Evolutionary conservation across 2,888 invertebrate genomes (phyloP).

Genomic region (Leucophenga montana): DNA sequence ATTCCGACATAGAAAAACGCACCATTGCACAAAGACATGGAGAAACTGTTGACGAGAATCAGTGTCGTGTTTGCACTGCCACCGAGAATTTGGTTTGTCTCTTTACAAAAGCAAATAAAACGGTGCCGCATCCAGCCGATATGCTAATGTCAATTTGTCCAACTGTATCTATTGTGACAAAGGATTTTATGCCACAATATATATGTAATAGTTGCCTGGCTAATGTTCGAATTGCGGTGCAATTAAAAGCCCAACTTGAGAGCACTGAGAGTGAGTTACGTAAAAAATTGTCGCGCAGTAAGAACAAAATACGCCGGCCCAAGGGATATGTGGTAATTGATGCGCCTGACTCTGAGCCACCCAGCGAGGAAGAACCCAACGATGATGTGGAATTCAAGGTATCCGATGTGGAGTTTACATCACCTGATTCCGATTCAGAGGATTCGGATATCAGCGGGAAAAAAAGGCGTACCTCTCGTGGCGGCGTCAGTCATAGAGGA

Average conservation of each 20-base stretch:
- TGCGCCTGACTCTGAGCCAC: conserved; percentile 68
- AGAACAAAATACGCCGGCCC: conserved; percentile 69
- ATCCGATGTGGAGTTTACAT: conserved; percentile 66
- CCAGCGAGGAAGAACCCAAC: conserved; percentile 63
- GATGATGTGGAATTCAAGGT: conserved; percentile 72
- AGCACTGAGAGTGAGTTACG: conserved; percentile 71
- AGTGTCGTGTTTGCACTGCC: conserved; percentile 71
- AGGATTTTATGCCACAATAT: conserved; percentile 73
- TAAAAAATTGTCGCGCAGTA: conserved; percentile 70
- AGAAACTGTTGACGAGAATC: conserved; percentile 65
- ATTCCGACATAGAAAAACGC: conserved; percentile 38
- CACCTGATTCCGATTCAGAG: conserved; percentile 64
- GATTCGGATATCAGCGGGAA: conserved; percentile 63
- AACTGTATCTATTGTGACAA: conserved; percentile 68
- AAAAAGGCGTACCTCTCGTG: conserved; percentile 51
- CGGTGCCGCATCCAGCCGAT: conserved; percentile 65
- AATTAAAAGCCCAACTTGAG: conserved; percentile 70
- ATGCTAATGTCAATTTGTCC: conserved; percentile 72
- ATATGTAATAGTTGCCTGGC: conserved; percentile 71
- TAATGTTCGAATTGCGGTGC: conserved; percentile 70
- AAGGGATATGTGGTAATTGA: conserved; percentile 72
- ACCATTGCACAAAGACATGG: conserved; percentile 46
- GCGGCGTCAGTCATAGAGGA: conserved; percentile 51
- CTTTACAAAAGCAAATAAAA: conserved; percentile 62
- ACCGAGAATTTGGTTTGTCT: conserved; percentile 66